phyloP scores from a whole-genome alignment of 2,113 vertebrate genomes.

The Phodopus roborovskii region DNA sequence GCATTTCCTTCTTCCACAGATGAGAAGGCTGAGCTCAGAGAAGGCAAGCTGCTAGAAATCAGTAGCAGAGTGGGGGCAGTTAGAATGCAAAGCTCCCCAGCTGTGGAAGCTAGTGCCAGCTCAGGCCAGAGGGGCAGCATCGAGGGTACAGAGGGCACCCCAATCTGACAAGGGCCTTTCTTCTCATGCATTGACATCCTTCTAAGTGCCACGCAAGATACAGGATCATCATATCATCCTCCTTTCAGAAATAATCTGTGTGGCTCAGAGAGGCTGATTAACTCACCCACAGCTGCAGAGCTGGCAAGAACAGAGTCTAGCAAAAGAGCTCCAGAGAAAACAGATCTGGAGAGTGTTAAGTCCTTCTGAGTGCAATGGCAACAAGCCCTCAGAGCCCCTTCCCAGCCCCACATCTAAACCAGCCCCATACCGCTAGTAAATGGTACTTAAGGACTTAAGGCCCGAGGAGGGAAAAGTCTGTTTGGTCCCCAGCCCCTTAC shows the following conservation, averaged over 20 bases:
- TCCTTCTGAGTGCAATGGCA: background rate
- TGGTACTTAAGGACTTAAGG: background rate
- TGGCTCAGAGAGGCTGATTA: background rate
- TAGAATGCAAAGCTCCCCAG: background rate
- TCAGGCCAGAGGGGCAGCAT: background rate
- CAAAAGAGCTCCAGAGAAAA: background rate
- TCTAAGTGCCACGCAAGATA: background rate
- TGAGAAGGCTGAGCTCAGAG: background rate
- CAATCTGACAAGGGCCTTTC: background rate
- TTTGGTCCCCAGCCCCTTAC: background rate
- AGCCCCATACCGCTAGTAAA: fast-evolving
- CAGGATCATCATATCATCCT: background rate
- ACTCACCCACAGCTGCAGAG: background rate
- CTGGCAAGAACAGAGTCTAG: background rate
- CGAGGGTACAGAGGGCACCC: no score
- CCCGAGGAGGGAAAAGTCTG: background rate
- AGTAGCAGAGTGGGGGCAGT: background rate
- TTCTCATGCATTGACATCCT: no score
- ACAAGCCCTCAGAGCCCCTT: background rate
- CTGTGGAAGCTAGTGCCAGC: background rate
- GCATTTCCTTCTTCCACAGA: background rate
- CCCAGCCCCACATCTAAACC: no score
- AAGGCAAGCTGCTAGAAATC: background rate
- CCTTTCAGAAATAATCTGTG: background rate
- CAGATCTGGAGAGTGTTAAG: background rate